Evolutionary conservation across 1,140 invertebrate genomes (phyloP).

Genomic region (Rhagoletis zephyria): DNA sequence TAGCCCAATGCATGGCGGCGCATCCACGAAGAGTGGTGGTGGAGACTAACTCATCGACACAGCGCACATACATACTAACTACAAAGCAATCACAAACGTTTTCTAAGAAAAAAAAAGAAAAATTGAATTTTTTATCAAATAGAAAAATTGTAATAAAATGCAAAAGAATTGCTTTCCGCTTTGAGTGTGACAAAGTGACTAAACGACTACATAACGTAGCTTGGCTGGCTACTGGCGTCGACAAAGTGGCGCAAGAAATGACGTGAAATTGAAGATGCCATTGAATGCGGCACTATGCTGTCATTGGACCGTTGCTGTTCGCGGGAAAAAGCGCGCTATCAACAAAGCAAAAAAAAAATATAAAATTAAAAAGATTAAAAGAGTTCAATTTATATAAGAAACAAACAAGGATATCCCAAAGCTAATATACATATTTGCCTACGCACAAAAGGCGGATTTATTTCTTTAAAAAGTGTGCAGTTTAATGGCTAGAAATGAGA

Average conservation of each 20-base stretch:
- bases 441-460: not conserved
- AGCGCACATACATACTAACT: not conserved
- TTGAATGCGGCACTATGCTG: not conserved
- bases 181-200: slow-evolving; percentile 30
- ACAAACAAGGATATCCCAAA: not conserved
- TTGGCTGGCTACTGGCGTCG: slow-evolving; percentile 23
- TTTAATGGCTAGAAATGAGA: slow-evolving; percentile 53
- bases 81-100: not conserved
- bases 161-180: slow-evolving; percentile 68
- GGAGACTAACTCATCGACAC: not conserved
- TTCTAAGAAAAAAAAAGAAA: not conserved
- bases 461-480: slow-evolving; percentile 4
- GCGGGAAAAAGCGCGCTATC: too few relatives aligned
- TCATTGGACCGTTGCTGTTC: not conserved
- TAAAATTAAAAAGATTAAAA: not conserved
- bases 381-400: slow-evolving; percentile 36
- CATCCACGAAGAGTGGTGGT: not conserved
- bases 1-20: not conserved
- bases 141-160: slow-evolving; percentile 73
- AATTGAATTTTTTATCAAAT: slow-evolving; percentile 48
- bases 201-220: not conserved
- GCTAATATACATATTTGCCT: not conserved
- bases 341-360: not conserved
- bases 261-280: slow-evolving; percentile 47
- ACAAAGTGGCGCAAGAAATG: slow-evolving; percentile 19